Percentiles rank a stretch among this genome's conserved stretches.
Evolutionary conservation across 1,140 invertebrate genomes (phyloP).

Genomic region (Nylanderia fulva): DNA sequence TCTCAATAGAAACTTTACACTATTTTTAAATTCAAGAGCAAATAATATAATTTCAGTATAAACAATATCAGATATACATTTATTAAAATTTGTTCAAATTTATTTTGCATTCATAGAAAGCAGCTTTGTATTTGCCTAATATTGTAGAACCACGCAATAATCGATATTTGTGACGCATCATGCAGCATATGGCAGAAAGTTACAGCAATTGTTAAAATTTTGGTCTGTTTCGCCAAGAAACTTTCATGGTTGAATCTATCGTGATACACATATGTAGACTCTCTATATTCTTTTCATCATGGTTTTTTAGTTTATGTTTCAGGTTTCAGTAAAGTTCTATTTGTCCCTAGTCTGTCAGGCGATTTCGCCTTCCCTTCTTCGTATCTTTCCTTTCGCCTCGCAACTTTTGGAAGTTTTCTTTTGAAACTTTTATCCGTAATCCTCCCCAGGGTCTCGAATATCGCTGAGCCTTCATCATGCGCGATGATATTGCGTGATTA

Average conservation of each 20-base stretch:
- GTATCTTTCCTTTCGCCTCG: background rate
- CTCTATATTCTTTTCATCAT: background rate
- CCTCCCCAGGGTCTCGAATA: background rate
- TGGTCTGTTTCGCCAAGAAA: background rate
- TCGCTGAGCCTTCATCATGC: background rate
- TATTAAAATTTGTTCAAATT: background rate
- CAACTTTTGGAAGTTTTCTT: constrained; percentile 1
- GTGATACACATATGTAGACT: background rate
- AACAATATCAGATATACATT: constrained; percentile 2
- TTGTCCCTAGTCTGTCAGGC: background rate
- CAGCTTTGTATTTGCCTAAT: background rate
- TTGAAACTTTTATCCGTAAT: constrained; percentile 3
- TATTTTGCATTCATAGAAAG: background rate
- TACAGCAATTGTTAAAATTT: background rate
- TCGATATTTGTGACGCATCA: background rate
- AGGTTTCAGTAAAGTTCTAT: constrained; percentile 9
- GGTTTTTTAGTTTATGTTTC: background rate
- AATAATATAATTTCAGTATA: background rate
- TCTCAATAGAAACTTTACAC: background rate
- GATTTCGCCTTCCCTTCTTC: too few species aligned
- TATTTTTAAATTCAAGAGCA: background rate
- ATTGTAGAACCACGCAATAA: background rate
- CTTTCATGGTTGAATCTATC: constrained; percentile 17
- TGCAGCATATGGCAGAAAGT: background rate
- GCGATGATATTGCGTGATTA: background rate